phyloP scores from a whole-genome alignment of 2,113 vertebrate genomes.

The Ascaphus truei region DNA sequence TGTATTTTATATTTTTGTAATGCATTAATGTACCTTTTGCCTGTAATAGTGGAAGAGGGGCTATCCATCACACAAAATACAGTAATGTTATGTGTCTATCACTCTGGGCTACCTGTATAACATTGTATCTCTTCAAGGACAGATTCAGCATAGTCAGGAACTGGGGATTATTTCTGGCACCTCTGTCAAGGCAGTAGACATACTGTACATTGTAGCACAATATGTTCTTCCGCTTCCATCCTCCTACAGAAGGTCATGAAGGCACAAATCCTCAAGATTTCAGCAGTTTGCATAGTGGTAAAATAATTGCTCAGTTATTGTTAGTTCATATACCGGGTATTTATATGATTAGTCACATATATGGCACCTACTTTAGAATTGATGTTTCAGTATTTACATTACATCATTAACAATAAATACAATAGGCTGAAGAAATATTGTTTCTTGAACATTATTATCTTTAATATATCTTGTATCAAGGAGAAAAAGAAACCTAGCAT shows the following conservation, averaged over 20 bases:
- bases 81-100: not conserved
- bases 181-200: not conserved
- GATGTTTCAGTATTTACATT: not conserved
- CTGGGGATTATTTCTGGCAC: not conserved
- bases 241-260: not conserved
- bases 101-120: not conserved
- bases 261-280: not conserved
- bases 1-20: too few relatives aligned
- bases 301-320: slow-evolving; percentile 4
- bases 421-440: not conserved
- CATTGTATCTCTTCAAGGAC: not conserved
- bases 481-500: too few relatives aligned
- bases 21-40: not conserved
- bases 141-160: not conserved
- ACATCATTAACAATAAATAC: not conserved
- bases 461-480: too few relatives aligned
- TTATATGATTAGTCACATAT: not conserved
- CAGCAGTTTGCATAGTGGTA: not conserved
- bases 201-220: not conserved
- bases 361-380: not conserved
- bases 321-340: not conserved
- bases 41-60: not conserved
- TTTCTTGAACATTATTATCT: too few relatives aligned
- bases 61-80: not conserved
- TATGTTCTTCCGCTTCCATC: not conserved